These are phyloP conservation scores for Zonitis immaculata DNA, from an alignment of 2,888 invertebrate genomes.

Conservation along the genomic window DNA sequence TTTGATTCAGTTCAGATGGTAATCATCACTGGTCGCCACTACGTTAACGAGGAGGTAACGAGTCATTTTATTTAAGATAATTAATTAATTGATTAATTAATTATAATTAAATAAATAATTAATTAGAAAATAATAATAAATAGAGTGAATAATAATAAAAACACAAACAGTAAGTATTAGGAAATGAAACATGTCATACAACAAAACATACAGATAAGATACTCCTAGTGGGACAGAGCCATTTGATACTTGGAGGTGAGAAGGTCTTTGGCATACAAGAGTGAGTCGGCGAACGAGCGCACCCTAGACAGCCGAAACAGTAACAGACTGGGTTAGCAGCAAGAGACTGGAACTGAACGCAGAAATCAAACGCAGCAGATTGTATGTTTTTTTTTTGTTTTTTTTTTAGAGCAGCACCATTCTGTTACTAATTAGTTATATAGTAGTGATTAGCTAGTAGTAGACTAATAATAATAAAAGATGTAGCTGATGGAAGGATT, in stretches of 20 bases:
- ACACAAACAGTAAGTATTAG: conserved; percentile 41
- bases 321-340: conserved; percentile 35
- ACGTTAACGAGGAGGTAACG: conserved; percentile 50
- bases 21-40: conserved; percentile 29
- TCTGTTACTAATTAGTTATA: conserved; percentile 11
- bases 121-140: conserved; percentile 28
- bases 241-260: conserved; percentile 57
- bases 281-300: conserved; percentile 42
- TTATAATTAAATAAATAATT: conserved; percentile 30
- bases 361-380: conserved; percentile 11
- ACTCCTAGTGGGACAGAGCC: conserved; percentile 53
- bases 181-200: conserved; percentile 48
- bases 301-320: conserved; percentile 32
- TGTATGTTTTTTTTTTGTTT: too few relatives aligned
- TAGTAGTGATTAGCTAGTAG: conserved; percentile 2
- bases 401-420: conserved; percentile 8
- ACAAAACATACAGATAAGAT: conserved; percentile 51
- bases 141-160: conserved; percentile 28
- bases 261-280: conserved; percentile 47
- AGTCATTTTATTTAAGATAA: conserved; percentile 31
- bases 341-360: conserved; percentile 26
- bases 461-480: background rate
- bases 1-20: conserved; percentile 21
- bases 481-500: background rate
- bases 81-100: background rate